Percentiles rank a stretch among this genome's conserved stretches.
phyloP scores from a whole-genome alignment of 2,888 invertebrate genomes.

The Clostera curtula region DNA sequence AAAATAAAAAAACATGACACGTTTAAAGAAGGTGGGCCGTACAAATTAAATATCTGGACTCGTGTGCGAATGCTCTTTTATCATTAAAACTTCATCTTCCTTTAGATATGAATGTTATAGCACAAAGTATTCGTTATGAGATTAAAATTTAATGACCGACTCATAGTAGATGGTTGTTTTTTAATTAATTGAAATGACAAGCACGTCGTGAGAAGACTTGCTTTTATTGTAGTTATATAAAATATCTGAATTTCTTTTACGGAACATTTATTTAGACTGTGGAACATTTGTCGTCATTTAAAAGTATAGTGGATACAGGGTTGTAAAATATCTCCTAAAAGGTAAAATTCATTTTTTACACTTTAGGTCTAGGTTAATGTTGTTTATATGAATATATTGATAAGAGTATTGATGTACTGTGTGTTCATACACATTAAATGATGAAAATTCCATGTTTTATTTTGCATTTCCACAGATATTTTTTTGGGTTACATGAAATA shows the following conservation, averaged over 20 bases:
- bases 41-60: no score
- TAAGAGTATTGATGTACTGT: constrained; percentile 58
- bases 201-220: constrained; percentile 25
- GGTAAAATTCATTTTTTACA: no score
- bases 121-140: constrained; percentile 23
- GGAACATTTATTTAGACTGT: constrained; percentile 42
- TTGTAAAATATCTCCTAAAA: constrained; percentile 73
- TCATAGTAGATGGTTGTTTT: no score
- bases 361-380: constrained; percentile 59
- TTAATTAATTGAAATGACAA: no score
- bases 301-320: constrained; percentile 74
- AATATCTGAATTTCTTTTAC: constrained; percentile 24
- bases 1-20: no score
- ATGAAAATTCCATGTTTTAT: constrained; percentile 54
- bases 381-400: constrained; percentile 69
- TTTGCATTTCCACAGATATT: constrained; percentile 49
- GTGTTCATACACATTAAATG: constrained; percentile 55
- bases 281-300: constrained; percentile 54
- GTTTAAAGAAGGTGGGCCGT: no score
- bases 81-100: constrained; percentile 19
- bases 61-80: no score
- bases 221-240: constrained; percentile 18
- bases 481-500: constrained; percentile 39
- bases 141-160: no score
- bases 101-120: constrained; percentile 22